Evolutionary conservation across 2,797 vertebrate species (phyloP).

Genomic region (Spondyliosoma cantharus): DNA sequence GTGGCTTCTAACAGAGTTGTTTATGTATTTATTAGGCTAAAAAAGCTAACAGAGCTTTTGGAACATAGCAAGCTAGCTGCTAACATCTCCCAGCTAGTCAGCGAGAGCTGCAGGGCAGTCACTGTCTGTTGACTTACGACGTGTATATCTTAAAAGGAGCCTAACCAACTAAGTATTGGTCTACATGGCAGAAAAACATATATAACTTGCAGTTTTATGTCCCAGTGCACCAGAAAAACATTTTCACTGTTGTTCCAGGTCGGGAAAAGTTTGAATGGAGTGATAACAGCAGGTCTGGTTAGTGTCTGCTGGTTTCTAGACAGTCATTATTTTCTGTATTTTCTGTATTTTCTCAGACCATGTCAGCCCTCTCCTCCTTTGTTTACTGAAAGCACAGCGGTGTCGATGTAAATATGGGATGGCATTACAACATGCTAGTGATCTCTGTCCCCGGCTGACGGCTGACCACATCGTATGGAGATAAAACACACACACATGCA

Average conservation of each 20-base stretch:
- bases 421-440: slow-evolving; percentile 39
- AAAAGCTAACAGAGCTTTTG: too few relatives aligned
- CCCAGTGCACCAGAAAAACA: slow-evolving; percentile 17
- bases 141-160: neutral
- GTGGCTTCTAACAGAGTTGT: too few relatives aligned
- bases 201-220: neutral
- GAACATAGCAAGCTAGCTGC: too few relatives aligned
- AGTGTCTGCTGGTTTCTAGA: slow-evolving; percentile 31
- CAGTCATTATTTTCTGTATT: too few relatives aligned
- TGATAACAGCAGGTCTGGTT: slow-evolving; percentile 28
- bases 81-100: too few relatives aligned
- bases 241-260: slow-evolving; percentile 1
- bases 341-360: slow-evolving; percentile 66
- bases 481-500: slow-evolving; percentile 35
- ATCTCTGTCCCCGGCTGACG: slow-evolving; percentile 37
- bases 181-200: neutral
- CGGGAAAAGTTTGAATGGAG: slow-evolving; percentile 26
- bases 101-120: too few relatives aligned
- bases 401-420: slow-evolving; percentile 71
- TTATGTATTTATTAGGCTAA: too few relatives aligned
- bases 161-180: neutral
- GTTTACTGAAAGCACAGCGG: slow-evolving; percentile 75
- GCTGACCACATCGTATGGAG: slow-evolving; percentile 25
- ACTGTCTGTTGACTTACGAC: too few relatives aligned
- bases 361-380: slow-evolving; percentile 48